phyloP scores from a whole-genome alignment of 2,797 vertebrate genomes.

The Arnoldichthys spilopterus region DNA sequence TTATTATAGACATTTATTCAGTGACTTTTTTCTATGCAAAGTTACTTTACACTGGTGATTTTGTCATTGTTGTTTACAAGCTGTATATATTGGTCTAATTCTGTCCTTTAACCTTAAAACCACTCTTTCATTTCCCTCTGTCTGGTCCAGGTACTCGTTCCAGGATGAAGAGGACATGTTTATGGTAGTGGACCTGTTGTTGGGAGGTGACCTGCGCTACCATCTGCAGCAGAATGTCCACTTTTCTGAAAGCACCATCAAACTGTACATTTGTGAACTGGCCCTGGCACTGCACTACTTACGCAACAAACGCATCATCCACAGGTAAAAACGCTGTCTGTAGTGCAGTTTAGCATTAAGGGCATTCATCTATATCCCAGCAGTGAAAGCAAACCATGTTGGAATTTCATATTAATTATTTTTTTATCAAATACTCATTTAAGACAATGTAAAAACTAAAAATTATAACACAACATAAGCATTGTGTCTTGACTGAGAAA shows the following conservation, averaged over 20 bases:
- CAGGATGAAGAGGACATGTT: constrained; percentile 99
- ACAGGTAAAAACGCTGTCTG: constrained; percentile 79
- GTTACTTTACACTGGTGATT: no score
- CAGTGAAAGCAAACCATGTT: background rate
- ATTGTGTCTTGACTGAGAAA: no score
- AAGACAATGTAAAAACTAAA: no score
- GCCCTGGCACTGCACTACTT: constrained; percentile 94
- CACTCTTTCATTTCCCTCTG: constrained; percentile 1
- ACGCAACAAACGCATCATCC: constrained; percentile 88
- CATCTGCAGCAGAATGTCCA: constrained; percentile 94
- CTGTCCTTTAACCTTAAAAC: no score
- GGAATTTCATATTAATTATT: background rate
- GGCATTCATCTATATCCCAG: background rate
- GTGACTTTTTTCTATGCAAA: no score
- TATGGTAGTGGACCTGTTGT: constrained; percentile 96
- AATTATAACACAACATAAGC: no score
- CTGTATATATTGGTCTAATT: no score
- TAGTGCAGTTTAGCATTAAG: background rate
- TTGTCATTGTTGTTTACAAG: no score
- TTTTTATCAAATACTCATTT: no score
- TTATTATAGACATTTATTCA: no score
- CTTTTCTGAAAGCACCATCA: constrained; percentile 90
- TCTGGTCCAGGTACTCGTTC: constrained; percentile 90
- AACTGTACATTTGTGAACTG: constrained; percentile 92
- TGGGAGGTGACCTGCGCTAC: constrained; percentile 95